Base-by-base conservation (phyloP, 2,797 vertebrate genomes). In the Cyclura pinguis region DNA sequence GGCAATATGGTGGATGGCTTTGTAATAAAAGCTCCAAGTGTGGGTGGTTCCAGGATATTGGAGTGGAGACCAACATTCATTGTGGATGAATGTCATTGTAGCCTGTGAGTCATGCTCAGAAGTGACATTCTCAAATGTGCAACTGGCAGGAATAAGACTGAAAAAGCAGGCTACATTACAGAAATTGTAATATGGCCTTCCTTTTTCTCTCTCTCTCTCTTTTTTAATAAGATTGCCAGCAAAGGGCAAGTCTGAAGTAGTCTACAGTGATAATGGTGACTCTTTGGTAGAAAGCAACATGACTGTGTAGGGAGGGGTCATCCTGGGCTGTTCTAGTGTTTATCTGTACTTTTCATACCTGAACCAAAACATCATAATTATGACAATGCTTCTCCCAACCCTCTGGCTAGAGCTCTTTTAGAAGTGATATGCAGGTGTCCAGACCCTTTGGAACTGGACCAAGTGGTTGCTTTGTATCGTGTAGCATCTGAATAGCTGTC, bases 1-100 rank as follows among this genome's bases (percentile, higher is more conserved):
- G 0, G 2, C 7, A 2, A 8, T 1, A 52, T 1, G 29, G 20
- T 4, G 24, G 0, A 0, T 8, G 52, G 35, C 80, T 42, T 2
- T 89, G 69, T 81, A 62, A 59, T 13, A 35, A 9, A 3, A 69
- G 0, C 0, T 20, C 18, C 32, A n/a, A 86, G 69, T 35, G 78
- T 89, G 80, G 88, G 67, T 62, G 78, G 32, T 52, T 81, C 47
- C 13, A 32, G 62, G 12, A 20, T 69, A 7, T 22, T 12, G n/a
- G 82, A 80, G 32, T 9, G 35, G 87, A 84, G 57, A 59, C 32
- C 59, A 12, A 22, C 2, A 50, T 14, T 35, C n/a, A 38, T 89
- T 5, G 1, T 0, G 18, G 32, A 69, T 89, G 42, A 13, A 24
- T 32, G 32, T 10, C 77, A 18, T 85, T 76, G 8, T 2, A 32